These are phyloP conservation scores for Struthio camelus DNA, from an alignment of 2,113 vertebrate genomes.

Conservation along the genomic window DNA sequence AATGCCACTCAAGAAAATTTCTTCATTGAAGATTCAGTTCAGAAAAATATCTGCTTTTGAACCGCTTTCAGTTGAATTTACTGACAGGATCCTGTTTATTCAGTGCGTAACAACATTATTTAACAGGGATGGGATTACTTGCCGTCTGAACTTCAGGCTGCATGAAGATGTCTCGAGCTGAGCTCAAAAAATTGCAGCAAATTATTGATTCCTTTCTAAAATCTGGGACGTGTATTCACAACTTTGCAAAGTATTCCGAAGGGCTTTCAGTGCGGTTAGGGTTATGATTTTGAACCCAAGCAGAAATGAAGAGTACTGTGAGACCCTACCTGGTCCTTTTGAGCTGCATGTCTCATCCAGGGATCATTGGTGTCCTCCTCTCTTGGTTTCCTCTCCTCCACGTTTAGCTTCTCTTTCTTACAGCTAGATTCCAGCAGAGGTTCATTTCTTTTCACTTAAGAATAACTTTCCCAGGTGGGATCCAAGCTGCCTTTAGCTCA, in stretches of 20 bases:
- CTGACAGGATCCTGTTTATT: neutral
- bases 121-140: neutral
- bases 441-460: neutral
- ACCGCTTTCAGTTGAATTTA: neutral
- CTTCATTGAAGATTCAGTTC: neutral
- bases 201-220: neutral
- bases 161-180: neutral
- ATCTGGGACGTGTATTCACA: neutral
- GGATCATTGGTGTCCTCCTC: fast-evolving
- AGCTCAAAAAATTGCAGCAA: neutral
- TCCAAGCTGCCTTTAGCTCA: neutral
- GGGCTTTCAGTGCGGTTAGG: neutral
- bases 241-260: neutral
- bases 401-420: neutral
- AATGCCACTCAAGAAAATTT: neutral
- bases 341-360: neutral
- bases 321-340: neutral
- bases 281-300: neutral
- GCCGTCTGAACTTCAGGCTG: neutral
- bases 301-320: neutral
- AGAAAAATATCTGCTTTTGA: neutral
- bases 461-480: neutral
- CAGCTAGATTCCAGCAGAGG: neutral
- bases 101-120: neutral
- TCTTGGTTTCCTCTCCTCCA: neutral